Evolutionary conservation across 37 sponge, comb jelly and placozoan species (phyloP), one percentile per base, ranked within the genome.

Genomic region (Beroe ovata): DNA sequence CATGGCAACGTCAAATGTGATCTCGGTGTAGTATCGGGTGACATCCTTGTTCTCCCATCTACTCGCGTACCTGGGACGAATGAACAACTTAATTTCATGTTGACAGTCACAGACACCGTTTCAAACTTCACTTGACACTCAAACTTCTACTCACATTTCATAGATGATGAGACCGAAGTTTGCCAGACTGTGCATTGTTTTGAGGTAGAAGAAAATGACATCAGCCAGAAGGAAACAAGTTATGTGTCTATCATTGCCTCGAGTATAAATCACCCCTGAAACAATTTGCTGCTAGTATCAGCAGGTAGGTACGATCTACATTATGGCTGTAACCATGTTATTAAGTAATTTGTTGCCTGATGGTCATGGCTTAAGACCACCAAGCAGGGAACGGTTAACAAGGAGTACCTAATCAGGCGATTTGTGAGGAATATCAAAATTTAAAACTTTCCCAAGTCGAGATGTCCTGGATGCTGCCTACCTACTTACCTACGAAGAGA

Each of bases 161-260:
- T 40, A 77, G 42, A 77, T 39, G 42, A 77, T 77, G 26, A 77
- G 42, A 20, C 54, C 42, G 84, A n/a, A 77, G 42, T 42, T 77
- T 20, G 33, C 42, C 36, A 77, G 16, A 23, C 84, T 77, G 54
- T 77, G 84, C 20, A 77, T 30, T 1, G 84, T 77, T 77, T 77
- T 77, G 3, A 77, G 84, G 21, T 77, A 77, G 47, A 77, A 77
- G 54, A 77, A 54, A 14, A 77, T 32, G 28, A 77, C 84, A 29
- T 77, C 84, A n/a, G 84, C 84, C 8, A 77, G 84, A 25, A 77
- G 54, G 84, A 77, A 77, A 35, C 26, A 77, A n/a, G 84, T 77
- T 30, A 40, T 77, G 54, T 77, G 84, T 36, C 42, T 21, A 54
- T 77, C 84, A 41, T 30, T 30, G 33, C 35, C 69, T 66, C 69